These are phyloP conservation scores for Bimastos eiseni DNA, from an alignment of 2,888 invertebrate species.

Conservation along the genomic window DNA sequence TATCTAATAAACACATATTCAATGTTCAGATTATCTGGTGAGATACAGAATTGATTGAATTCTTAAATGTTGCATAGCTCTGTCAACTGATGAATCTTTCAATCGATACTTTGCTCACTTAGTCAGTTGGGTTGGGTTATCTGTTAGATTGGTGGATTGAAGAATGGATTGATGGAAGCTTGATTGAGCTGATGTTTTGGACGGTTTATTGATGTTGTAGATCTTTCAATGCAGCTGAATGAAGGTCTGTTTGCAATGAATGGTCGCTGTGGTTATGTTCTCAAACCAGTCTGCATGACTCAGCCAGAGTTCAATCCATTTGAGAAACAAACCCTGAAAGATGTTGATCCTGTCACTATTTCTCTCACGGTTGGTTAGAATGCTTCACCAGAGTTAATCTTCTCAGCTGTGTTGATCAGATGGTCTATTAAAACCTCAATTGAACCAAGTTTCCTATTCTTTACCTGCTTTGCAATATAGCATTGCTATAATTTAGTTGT, in stretches of 20 bases:
- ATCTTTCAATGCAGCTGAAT: slow-evolving; percentile 94
- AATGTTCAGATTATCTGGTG: no score
- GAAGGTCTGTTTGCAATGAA: slow-evolving; percentile 89
- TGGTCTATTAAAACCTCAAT: background rate
- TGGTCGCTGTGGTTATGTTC: slow-evolving; percentile 85
- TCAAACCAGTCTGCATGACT: slow-evolving; percentile 88
- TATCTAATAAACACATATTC: no score
- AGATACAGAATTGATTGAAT: no score
- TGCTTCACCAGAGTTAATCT: no score
- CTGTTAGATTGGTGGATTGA: background rate
- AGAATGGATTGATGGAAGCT: no score
- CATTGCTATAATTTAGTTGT: background rate
- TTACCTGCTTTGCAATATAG: background rate
- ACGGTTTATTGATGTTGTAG: slow-evolving; percentile 61
- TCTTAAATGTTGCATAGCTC: no score
- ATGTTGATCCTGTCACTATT: slow-evolving; percentile 69
- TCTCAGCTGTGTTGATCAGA: no score
- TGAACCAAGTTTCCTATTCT: background rate
- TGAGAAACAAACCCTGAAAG: slow-evolving; percentile 64
- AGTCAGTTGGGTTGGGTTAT: background rate
- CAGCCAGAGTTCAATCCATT: slow-evolving; percentile 74
- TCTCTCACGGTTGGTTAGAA: slow-evolving; percentile 68
- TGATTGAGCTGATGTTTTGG: no score
- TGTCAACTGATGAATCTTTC: no score
- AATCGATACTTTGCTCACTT: no score